A percentile compares a stretch with the other conserved stretches of the same genome.
Evolutionary conservation across 2,888 invertebrate genomes (phyloP).

Genomic region (Cerastoderma edule): DNA sequence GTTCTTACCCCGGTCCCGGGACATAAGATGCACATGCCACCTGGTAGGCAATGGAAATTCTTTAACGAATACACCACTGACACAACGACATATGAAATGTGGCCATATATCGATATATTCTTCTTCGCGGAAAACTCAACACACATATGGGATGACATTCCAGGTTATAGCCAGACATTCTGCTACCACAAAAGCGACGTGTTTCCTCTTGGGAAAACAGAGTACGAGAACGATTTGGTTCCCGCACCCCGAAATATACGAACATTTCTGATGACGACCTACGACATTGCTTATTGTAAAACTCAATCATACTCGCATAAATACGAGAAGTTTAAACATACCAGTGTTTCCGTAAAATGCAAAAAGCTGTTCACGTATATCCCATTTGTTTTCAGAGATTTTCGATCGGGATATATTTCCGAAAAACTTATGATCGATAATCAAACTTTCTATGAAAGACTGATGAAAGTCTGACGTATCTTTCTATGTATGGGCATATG

Average conservation of each 20-base stretch:
- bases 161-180: slow-evolving; percentile 34
- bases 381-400: no score
- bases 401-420: no score
- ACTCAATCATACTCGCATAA: slow-evolving; percentile 12
- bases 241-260: slow-evolving; percentile 37
- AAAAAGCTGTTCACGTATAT: no score
- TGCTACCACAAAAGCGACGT: slow-evolving; percentile 37
- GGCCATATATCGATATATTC: slow-evolving; percentile 54
- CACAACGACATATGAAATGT: slow-evolving; percentile 17
- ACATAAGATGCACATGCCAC: slow-evolving; percentile 27
- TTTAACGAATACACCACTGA: no score
- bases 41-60: slow-evolving; percentile 59
- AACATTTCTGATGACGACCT: slow-evolving; percentile 31
- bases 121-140: slow-evolving; percentile 47
- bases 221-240: slow-evolving; percentile 31
- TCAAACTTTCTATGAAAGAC: no score
- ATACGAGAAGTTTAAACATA: no score
- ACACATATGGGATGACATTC: slow-evolving; percentile 44
- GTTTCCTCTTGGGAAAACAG: slow-evolving; percentile 33
- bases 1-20: no score
- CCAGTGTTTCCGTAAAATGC: no score
- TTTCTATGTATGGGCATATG: no score
- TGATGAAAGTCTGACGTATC: no score
- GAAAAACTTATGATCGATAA: no score
- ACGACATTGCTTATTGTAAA: slow-evolving; percentile 36